Evolutionary conservation across 2,113 vertebrate genomes (phyloP).

Genomic region (Nothobranchius furzeri): DNA sequence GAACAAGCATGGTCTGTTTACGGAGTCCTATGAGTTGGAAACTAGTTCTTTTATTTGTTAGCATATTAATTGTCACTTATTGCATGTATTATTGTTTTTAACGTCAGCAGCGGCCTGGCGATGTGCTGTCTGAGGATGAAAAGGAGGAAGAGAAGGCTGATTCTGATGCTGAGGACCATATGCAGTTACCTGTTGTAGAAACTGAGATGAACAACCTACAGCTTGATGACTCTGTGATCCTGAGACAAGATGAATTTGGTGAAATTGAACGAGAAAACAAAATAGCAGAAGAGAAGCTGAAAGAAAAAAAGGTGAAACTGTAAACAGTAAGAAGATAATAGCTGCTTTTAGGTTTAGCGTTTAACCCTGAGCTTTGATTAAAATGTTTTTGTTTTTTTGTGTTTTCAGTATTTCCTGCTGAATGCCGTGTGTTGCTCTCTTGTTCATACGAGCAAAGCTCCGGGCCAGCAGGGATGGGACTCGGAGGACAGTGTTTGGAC

Average conservation of each 20-base stretch:
- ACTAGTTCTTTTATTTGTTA: neutral
- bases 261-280: conserved; percentile 40
- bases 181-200: conserved; percentile 41
- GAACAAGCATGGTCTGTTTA: conserved; percentile 55
- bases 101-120: conserved; percentile 18
- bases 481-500: conserved; percentile 39
- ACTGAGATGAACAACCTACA: conserved; percentile 28
- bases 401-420: conserved; percentile 81
- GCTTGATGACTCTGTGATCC: conserved; percentile 12
- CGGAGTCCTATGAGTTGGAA: neutral
- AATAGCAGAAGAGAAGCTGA: conserved; percentile 51
- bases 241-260: conserved; percentile 63
- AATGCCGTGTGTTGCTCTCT: conserved; percentile 81
- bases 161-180: conserved; percentile 1
- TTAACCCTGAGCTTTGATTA: neutral
- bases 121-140: conserved; percentile 27
- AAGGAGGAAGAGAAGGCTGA: conserved; percentile 3
- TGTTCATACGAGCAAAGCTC: conserved; percentile 64
- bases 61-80: neutral
- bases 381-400: neutral
- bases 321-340: neutral
- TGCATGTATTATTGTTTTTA: conserved; percentile 5
- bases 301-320: conserved; percentile 70
- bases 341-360: neutral
- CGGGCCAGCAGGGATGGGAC: conserved; percentile 64